These are phyloP conservation scores for Podotricha telesiphe DNA, from an alignment of 2,888 invertebrate genomes.

Conservation along the genomic window DNA sequence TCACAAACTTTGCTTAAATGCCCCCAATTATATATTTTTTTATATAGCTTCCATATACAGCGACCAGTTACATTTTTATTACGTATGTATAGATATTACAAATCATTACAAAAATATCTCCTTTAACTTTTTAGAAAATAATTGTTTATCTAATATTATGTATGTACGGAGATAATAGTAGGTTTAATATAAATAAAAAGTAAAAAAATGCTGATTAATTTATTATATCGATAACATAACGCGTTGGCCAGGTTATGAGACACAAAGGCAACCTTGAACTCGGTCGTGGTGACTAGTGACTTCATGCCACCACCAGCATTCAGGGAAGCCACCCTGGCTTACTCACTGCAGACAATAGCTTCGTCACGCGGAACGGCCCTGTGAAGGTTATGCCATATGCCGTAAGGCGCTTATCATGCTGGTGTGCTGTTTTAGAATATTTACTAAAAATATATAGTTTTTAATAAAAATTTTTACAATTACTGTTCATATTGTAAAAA, in stretches of 20 bases:
- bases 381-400: conserved; percentile 58
- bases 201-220: conserved; percentile 27
- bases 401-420: conserved; percentile 24
- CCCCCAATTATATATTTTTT: no score
- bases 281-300: conserved; percentile 51
- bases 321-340: conserved; percentile 64
- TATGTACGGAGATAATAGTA: background rate
- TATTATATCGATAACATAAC: conserved; percentile 39
- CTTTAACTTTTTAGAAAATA: no score
- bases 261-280: conserved; percentile 60
- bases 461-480: no score
- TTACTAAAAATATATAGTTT: background rate
- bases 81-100: no score
- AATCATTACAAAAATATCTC: no score
- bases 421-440: conserved; percentile 16
- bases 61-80: no score
- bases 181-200: background rate
- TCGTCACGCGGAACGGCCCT: conserved; percentile 65
- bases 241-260: conserved; percentile 36
- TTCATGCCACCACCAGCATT: conserved; percentile 52
- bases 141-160: background rate
- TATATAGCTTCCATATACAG: no score
- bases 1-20: no score
- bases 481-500: no score
- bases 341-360: conserved; percentile 78